Evolutionary conservation across 2,113 vertebrate genomes (phyloP).

Genomic region (Vidua chalybeata): DNA sequence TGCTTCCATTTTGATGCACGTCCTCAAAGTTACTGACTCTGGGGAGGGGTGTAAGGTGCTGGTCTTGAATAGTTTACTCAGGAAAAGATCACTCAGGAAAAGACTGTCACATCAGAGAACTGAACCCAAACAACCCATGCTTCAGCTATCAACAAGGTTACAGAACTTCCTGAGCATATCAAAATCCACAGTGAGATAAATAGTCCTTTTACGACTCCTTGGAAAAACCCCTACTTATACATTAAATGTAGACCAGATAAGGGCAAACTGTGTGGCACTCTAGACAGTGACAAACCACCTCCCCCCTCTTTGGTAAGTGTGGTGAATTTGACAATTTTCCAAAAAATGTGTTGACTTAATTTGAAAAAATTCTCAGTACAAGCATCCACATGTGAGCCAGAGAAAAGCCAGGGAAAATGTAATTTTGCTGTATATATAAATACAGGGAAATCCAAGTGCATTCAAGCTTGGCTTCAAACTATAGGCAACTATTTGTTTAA

Average conservation of each 20-base stretch:
- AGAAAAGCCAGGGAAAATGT: neutral
- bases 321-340: neutral
- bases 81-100: neutral
- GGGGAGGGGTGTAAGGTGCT: neutral
- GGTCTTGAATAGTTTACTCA: neutral
- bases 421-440: neutral
- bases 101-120: neutral
- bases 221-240: neutral
- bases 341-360: neutral
- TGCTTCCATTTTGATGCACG: accelerated
- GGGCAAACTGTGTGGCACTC: neutral
- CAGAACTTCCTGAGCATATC: neutral
- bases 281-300: neutral
- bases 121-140: neutral
- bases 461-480: neutral
- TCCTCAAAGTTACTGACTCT: neutral
- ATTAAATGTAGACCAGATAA: neutral
- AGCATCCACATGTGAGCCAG: neutral
- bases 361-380: neutral
- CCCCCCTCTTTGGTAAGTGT: neutral
- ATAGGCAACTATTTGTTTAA: neutral
- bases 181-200: neutral
- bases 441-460: neutral
- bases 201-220: neutral
- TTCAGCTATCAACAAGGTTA: neutral